Conservation (phyloP, 2,797 vertebrate genomes). For the Capromys pilorides region DNA sequence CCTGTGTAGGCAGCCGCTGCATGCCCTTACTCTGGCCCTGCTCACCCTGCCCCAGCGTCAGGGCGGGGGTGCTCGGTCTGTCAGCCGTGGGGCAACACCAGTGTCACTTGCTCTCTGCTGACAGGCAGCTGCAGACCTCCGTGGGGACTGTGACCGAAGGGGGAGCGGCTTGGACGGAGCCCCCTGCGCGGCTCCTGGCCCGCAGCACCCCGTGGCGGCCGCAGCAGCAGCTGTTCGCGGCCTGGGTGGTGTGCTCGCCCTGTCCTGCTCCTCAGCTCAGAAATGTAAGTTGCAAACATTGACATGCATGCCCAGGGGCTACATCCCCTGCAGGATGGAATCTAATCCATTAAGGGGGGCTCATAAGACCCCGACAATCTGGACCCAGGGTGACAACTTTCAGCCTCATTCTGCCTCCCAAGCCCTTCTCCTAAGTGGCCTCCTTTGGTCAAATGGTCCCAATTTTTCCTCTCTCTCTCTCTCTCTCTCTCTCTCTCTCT, state of each 20-base stretch:
- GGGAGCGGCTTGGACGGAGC: not conserved
- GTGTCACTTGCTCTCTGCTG: not conserved
- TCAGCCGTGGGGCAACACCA: not conserved
- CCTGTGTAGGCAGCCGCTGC: too few species aligned
- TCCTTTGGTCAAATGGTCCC: not conserved
- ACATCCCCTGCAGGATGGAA: not conserved
- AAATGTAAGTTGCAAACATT: not conserved
- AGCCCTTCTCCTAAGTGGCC: not conserved
- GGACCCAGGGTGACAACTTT: not conserved
- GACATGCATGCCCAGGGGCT: not conserved
- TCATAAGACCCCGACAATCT: not conserved
- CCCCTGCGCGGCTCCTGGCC: not conserved
- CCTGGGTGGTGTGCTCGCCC: not conserved
- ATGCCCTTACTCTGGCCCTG: accelerated
- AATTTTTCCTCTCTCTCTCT: not conserved
- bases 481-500: not conserved
- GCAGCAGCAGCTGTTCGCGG: not conserved
- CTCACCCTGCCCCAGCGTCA: not conserved
- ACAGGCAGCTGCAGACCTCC: not conserved
- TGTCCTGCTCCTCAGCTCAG: not conserved
- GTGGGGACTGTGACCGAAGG: not conserved
- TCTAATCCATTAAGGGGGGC: not conserved
- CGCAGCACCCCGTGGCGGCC: not conserved
- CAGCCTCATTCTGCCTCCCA: conserved; percentile 1
- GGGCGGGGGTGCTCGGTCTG: accelerated